Percentiles rank a stretch among this genome's conserved stretches.
Evolutionary conservation across 2,113 vertebrate species (phyloP).

Genomic region (Geococcyx californianus): DNA sequence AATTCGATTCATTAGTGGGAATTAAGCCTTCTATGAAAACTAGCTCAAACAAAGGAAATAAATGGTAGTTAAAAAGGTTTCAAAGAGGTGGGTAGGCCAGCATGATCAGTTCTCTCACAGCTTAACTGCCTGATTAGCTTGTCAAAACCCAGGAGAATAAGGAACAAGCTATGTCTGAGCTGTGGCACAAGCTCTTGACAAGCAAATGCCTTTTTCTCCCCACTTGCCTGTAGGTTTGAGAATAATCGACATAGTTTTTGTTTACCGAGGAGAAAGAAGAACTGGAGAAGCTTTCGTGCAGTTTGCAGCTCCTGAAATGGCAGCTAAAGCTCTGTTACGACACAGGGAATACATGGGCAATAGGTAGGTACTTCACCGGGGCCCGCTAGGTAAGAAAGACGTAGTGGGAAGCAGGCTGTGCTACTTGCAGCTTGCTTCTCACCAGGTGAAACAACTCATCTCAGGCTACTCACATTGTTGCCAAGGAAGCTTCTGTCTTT

Average conservation of each 20-base stretch:
- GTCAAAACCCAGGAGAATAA: not conserved
- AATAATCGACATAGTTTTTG: conserved; percentile 75
- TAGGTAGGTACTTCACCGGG: conserved; percentile 73
- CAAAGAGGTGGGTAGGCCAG: not conserved
- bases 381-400: fast-evolving
- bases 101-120: not conserved
- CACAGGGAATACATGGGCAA: conserved; percentile 85
- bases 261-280: conserved; percentile 81
- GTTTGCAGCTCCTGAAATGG: conserved; percentile 84
- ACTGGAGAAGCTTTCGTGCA: conserved; percentile 89
- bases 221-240: conserved; percentile 67
- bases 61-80: fast-evolving
- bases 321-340: conserved; percentile 80
- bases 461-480: fast-evolving
- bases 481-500: not conserved
- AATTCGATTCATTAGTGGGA: fast-evolving
- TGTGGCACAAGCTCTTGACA: not conserved
- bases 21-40: not conserved
- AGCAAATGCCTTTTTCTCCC: not conserved
- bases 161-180: not conserved
- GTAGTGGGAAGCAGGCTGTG: fast-evolving
- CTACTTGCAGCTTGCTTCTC: not conserved
- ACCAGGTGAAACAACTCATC: fast-evolving
- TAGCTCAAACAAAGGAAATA: not conserved
- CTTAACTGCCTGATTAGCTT: not conserved